Percentiles rank a stretch among this genome's conserved stretches.
These are phyloP conservation scores for Tribolium castaneum DNA, from an alignment of 1,140 invertebrate genomes.

Conservation along the genomic window DNA sequence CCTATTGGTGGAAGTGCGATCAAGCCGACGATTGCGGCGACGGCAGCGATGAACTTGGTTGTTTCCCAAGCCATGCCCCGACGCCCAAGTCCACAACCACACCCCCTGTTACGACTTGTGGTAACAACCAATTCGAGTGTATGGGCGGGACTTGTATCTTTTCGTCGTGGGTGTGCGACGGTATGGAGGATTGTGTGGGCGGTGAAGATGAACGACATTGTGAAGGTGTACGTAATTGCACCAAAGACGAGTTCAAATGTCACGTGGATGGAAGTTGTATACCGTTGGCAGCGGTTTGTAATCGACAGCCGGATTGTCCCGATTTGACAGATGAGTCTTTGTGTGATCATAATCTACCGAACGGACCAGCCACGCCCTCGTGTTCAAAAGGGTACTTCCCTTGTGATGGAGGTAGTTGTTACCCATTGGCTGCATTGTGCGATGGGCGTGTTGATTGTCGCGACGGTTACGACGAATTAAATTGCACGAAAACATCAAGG, in stretches of 20 bases:
- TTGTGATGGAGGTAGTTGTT: slow-evolving; percentile 73
- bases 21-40: slow-evolving; percentile 81
- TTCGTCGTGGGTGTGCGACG: slow-evolving; percentile 70
- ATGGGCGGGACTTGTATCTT: slow-evolving; percentile 68
- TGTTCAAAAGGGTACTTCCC: slow-evolving; percentile 72
- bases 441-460: slow-evolving; percentile 76
- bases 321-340: slow-evolving; percentile 77
- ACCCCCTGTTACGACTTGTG: slow-evolving; percentile 60
- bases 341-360: slow-evolving; percentile 64
- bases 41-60: slow-evolving; percentile 75
- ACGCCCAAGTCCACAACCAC: slow-evolving; percentile 29
- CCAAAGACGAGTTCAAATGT: slow-evolving; percentile 76
- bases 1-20: slow-evolving; percentile 83
- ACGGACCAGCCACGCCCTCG: slow-evolving; percentile 62
- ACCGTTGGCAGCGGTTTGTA: slow-evolving; percentile 70
- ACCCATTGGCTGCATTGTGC: slow-evolving; percentile 71
- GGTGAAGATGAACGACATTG: slow-evolving; percentile 70
- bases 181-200: slow-evolving; percentile 68
- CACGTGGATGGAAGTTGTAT: slow-evolving; percentile 78
- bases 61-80: slow-evolving; percentile 48
- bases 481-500: slow-evolving; percentile 68
- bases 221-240: slow-evolving; percentile 55
- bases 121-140: slow-evolving; percentile 75
- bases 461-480: slow-evolving; percentile 78
- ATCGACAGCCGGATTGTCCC: slow-evolving; percentile 78